phyloP scores from a whole-genome alignment of 92 coral and sea anemone species.

The Epizoanthus stellaris region DNA sequence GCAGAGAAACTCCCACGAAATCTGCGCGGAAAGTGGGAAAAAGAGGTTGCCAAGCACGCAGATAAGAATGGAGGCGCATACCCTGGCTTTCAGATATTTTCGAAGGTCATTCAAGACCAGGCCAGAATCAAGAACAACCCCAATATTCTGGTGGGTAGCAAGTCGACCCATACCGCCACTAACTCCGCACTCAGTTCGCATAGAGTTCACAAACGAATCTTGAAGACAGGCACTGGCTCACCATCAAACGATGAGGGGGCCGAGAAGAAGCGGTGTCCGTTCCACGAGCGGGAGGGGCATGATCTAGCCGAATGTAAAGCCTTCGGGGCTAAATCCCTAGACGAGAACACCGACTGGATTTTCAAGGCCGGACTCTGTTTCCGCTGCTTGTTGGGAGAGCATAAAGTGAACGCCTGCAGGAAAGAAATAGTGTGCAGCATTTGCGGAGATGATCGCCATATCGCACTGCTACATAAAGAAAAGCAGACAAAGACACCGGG shows the following conservation, averaged over 20 bases:
- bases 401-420: neutral
- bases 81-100: constrained; percentile 53
- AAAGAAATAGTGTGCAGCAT: no score
- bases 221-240: constrained; percentile 30
- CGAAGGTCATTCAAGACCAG: constrained; percentile 54
- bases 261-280: constrained; percentile 49
- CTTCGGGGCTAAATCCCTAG: constrained; percentile 47
- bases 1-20: constrained; percentile 53
- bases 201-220: constrained; percentile 22
- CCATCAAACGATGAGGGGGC: neutral
- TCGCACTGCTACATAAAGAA: no score
- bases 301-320: constrained; percentile 58
- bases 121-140: constrained; percentile 62
- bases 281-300: constrained; percentile 61
- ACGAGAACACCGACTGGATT: constrained; percentile 63
- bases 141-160: constrained; percentile 43
- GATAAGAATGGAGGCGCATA: constrained; percentile 49
- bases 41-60: constrained; percentile 49
- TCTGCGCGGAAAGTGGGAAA: constrained; percentile 65
- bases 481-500: no score
- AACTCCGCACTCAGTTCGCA: neutral
- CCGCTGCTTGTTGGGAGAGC: constrained; percentile 51
- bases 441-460: no score
- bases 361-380: constrained; percentile 65
- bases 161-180: constrained; percentile 4